phyloP scores from a whole-genome alignment of 2,797 vertebrate species.

The Labroides dimidiatus region DNA sequence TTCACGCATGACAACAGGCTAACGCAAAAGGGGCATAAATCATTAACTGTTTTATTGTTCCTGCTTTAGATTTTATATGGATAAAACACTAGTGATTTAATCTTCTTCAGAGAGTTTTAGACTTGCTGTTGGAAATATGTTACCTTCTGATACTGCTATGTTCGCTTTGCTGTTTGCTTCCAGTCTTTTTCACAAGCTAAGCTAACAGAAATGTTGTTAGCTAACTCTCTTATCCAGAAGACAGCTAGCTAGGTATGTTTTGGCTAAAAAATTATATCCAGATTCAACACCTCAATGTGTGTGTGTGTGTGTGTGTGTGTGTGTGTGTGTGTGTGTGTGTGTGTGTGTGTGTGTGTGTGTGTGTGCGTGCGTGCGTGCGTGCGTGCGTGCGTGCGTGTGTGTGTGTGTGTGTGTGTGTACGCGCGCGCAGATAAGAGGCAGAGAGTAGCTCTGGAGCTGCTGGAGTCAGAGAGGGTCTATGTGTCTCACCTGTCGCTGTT shows the following conservation, averaged over 20 bases:
- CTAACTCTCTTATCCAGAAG: too few relatives aligned
- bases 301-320: conserved; percentile 8
- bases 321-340: neutral
- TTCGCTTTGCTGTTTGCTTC: neutral
- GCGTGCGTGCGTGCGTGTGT: too few relatives aligned
- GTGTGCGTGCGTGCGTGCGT: conserved; percentile 27
- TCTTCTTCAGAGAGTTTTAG: neutral
- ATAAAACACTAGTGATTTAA: neutral
- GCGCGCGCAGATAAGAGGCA: conserved; percentile 88
- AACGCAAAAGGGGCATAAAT: neutral
- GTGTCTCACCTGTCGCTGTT: conserved; percentile 94
- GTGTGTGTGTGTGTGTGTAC: conserved; percentile 9
- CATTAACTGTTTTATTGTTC: neutral
- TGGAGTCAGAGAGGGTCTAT: conserved; percentile 96
- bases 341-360: neutral
- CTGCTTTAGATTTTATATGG: neutral
- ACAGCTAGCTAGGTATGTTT: too few relatives aligned
- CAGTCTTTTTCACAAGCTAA: neutral
- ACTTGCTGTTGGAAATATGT: neutral
- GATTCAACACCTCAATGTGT: too few relatives aligned
- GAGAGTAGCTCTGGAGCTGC: conserved; percentile 91
- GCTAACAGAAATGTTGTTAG: neutral
- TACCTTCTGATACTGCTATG: neutral
- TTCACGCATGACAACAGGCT: too few relatives aligned
- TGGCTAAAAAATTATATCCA: too few relatives aligned